Base-by-base conservation (phyloP, 2,113 vertebrate species). In the Cyphomyrus discorhynchus region DNA sequence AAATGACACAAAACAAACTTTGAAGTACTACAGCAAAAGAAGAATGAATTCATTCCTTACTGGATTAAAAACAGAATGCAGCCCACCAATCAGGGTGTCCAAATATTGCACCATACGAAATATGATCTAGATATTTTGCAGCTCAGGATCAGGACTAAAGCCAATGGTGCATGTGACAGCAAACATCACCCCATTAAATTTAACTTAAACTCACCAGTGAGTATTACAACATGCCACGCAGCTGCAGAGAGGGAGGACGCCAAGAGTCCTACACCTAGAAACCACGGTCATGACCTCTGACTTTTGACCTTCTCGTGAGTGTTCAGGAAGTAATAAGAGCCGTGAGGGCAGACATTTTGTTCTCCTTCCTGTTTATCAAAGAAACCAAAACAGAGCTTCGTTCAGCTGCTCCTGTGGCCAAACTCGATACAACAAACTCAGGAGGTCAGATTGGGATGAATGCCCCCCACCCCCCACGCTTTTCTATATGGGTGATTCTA, bases 331-430 rank as follows among this genome's bases (percentile, higher is more conserved):
- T n/a, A 21, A 87, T 27, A 87, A 70, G 87, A 45, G 17, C 87
- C 47, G 0, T 88, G 10, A 42, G 13, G 87, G 87, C 87, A 24
- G 70, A 88, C 17, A 88, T 66, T 88, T 62, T 39, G 50, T 70
- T 88, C 35, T 88, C 58, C 58, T 46, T 74, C 24, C 62, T 47
- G 58, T 70, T 88, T 88, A 47, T 74, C 62, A 74, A 88, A 88
- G 42, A 88, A 27, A 42, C 62, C 24, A 21, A 21, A 15, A 47
- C 62, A 24, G 42, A 47, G 45, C 24, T 24, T 17, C n/a, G 45
- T 66, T 66, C 87, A 47, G 56, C 58, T 70, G 19, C 45, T 70
- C 56, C 42, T 49, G 45, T 47, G 24, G 87, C 87, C 39, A 56
- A 47, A 8, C 74, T 80, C 35, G 17, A 77, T 42, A 39, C 35